Base-by-base conservation (phyloP, 2,113 vertebrate species). In the Excalfactoria chinensis region DNA sequence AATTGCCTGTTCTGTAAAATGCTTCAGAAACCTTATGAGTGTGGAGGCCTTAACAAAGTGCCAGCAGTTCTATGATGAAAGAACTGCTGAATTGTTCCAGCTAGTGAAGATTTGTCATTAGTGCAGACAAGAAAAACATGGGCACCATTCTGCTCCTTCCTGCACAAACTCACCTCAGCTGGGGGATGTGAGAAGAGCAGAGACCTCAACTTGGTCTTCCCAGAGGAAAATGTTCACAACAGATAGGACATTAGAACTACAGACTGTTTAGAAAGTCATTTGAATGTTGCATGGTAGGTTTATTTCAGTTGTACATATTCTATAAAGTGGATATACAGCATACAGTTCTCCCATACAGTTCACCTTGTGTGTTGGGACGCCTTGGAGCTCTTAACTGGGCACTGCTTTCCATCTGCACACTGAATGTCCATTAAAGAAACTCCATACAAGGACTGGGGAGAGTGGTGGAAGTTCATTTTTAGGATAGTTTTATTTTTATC, bases 401-500 rank as follows among this genome's bases (percentile, higher is more conserved):
- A 8, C 37, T 62, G 32, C 55, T 87, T 84, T 63, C 55, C 67
- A 49, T 86, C 58, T 44, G 17, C 79, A 55, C 20, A 10, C 43
- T 34, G 6, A 86, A 34, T 22, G 46, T 25, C 74, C 2, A 1
- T 62, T 79, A 32, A 66, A 94, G 82, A 92, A 95, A 90, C 40
- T 86, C 90, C 94, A 88, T 93, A 93, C 84, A 94, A 89, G 94
- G 96, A 10, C 0, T 78, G 43, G 26, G 56, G 70, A 92, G 70
- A 88, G 91, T 32, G 79, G 49, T 81, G 53, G 30, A 68, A 92
- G 60, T 53, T 53, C 72, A 12, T 83, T 93, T 95, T 94, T 95
- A 92, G 81, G 84, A 66, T 59, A 56, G 13, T 17, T 81, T 94
- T 96, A 95, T 96, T 95, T 96, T 94, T 89, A 77, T 95, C 90